phyloP scores from a whole-genome alignment of 2,797 vertebrate species.

The Aulostomus chinensis region DNA sequence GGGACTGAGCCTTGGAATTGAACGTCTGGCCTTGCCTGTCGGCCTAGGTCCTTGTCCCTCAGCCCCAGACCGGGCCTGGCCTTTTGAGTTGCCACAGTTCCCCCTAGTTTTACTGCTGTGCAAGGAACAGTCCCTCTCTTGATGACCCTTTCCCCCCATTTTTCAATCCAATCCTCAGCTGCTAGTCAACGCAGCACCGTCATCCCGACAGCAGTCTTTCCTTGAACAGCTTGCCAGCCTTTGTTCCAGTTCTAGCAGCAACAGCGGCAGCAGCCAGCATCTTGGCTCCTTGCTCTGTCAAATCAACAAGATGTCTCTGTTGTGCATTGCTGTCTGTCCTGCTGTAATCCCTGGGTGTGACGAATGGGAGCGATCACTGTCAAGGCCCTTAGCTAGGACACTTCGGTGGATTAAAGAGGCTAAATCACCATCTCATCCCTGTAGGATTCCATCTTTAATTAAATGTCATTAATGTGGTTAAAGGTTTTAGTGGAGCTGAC shows the following conservation, averaged over 20 bases:
- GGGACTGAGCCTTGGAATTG: constrained; percentile 62
- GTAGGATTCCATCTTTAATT: constrained; percentile 53
- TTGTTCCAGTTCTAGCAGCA: constrained; percentile 39
- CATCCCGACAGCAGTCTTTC: constrained; percentile 19
- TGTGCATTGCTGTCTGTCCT: constrained; percentile 48
- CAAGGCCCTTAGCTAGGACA: constrained; percentile 46
- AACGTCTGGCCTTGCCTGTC: constrained; percentile 56
- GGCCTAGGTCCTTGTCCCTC: constrained; percentile 53
- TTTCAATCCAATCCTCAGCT: constrained; percentile 43
- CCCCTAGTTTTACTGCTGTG: constrained; percentile 31
- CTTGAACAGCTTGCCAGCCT: constrained; percentile 48
- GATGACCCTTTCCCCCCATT: constrained; percentile 39
- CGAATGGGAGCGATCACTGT: constrained; percentile 56
- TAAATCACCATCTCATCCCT: constrained; percentile 58
- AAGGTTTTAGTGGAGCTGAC: constrained; percentile 48
- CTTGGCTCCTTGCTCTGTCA: constrained; percentile 51
- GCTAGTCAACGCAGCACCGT: constrained; percentile 31
- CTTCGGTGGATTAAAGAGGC: constrained; percentile 62
- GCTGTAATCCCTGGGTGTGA: constrained; percentile 61
- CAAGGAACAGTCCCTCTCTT: constrained; percentile 40
- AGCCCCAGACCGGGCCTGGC: constrained; percentile 40
- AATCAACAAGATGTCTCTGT: constrained; percentile 57
- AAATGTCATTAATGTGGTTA: constrained; percentile 59
- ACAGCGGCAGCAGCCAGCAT: constrained; percentile 36
- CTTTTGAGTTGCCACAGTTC: constrained; percentile 54